These are phyloP conservation scores for Tokudaia muenninki DNA, from an alignment of 2,797 vertebrate species.

Conservation along the genomic window DNA sequence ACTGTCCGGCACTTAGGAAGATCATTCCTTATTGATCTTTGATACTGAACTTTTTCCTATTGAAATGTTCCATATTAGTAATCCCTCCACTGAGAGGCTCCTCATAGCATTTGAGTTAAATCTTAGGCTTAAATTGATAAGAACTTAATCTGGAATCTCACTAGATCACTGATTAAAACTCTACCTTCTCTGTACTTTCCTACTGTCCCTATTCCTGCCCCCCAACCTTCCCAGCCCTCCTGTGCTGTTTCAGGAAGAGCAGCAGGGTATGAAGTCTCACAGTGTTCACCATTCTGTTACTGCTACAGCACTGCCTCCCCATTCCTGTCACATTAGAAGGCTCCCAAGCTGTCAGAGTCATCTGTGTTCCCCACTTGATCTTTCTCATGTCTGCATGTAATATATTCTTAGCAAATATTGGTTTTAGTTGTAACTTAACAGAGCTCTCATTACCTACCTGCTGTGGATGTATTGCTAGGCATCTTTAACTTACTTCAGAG, in stretches of 20 bases:
- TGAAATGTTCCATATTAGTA: not conserved
- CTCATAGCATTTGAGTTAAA: slow-evolving; percentile 17
- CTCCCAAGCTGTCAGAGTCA: not conserved
- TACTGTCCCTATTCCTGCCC: not conserved
- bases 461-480: not conserved
- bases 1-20: not conserved
- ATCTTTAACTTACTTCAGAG: not conserved
- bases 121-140: slow-evolving; percentile 37
- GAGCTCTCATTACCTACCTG: not conserved
- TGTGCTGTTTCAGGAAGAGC: not conserved
- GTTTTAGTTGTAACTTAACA: slow-evolving; percentile 28
- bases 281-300: not conserved
- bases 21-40: slow-evolving; percentile 9
- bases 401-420: not conserved
- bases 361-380: not conserved
- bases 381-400: not conserved
- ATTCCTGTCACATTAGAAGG: not conserved
- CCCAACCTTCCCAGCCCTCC: slow-evolving; percentile 12
- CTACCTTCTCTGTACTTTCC: not conserved
- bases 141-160: slow-evolving; percentile 30
- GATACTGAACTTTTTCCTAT: slow-evolving; percentile 53
- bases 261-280: not conserved
- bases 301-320: not conserved
- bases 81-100: not conserved
- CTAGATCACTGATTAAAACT: not conserved